Conservation (phyloP, 2,888 invertebrate species). For the Cyaniris semiargus region DNA sequence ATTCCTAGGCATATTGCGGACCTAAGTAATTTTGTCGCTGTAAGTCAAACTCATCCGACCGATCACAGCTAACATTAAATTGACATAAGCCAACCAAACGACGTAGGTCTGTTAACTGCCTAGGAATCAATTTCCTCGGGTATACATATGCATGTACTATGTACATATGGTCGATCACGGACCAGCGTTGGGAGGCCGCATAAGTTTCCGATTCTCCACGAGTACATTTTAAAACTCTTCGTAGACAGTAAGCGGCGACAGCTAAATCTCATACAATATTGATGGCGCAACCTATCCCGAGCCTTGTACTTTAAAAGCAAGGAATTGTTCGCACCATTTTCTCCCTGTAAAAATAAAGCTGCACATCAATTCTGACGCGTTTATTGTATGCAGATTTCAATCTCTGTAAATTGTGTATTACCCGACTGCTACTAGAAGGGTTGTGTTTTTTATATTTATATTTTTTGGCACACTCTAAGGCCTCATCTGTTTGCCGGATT, state of each 20-base stretch:
- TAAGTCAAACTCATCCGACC: no score
- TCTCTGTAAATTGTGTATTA: background rate
- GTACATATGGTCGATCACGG: no score
- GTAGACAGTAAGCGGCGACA: background rate
- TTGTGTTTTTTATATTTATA: background rate
- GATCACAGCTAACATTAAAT: no score
- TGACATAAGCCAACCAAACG: no score
- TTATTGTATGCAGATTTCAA: background rate
- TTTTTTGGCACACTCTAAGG: background rate
- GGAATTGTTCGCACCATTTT: slow-evolving; percentile 6
- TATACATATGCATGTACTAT: no score
- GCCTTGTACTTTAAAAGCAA: slow-evolving; percentile 25
- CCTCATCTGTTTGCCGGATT: no score
- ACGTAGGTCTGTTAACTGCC: no score
- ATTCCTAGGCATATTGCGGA: no score
- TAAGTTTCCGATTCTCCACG: background rate
- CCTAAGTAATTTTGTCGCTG: no score
- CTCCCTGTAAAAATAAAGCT: background rate
- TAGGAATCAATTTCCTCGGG: no score
- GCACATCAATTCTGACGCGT: background rate
- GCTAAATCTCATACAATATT: slow-evolving; percentile 19
- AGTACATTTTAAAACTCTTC: slow-evolving; percentile 12
- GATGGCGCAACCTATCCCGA: background rate
- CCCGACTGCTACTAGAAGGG: background rate
- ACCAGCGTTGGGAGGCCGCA: background rate